Conservation (phyloP, 2,113 vertebrate genomes). For the Plecturocebus donacophilus region DNA sequence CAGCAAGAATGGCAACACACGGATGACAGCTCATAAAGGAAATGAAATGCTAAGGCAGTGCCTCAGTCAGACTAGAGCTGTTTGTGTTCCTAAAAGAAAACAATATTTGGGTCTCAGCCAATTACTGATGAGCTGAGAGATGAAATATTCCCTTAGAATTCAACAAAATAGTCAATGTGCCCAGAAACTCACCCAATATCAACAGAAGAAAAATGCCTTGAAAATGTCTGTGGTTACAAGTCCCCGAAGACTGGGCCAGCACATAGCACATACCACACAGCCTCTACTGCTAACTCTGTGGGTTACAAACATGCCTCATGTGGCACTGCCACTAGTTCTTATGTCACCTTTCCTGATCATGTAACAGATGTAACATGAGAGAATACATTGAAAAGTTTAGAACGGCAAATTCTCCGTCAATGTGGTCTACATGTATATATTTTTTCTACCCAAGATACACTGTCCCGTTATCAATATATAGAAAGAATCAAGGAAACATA, state of each 20-base stretch:
- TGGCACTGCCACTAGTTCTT: not conserved
- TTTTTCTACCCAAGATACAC: not conserved
- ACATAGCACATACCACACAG: no score
- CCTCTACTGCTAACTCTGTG: not conserved
- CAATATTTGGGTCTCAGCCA: not conserved
- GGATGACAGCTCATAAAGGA: not conserved
- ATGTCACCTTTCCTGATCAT: not conserved
- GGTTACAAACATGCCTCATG: not conserved
- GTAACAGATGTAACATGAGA: not conserved
- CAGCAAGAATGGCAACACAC: not conserved
- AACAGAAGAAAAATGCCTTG: not conserved
- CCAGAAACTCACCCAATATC: not conserved
- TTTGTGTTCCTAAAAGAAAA: not conserved
- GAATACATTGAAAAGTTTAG: not conserved
- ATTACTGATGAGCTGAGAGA: not conserved
- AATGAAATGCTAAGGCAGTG: not conserved
- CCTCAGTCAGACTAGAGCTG: not conserved
- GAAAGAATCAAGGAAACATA: not conserved
- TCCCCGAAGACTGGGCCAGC: not conserved
- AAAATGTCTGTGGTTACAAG: not conserved
- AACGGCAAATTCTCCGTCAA: not conserved
- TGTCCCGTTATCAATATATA: not conserved
- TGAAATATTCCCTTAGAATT: not conserved
- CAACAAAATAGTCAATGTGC: not conserved
- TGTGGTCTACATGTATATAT: not conserved